Evolutionary conservation across 2,888 invertebrate genomes (phyloP).

Genomic region (Lepidochrysops patricia): DNA sequence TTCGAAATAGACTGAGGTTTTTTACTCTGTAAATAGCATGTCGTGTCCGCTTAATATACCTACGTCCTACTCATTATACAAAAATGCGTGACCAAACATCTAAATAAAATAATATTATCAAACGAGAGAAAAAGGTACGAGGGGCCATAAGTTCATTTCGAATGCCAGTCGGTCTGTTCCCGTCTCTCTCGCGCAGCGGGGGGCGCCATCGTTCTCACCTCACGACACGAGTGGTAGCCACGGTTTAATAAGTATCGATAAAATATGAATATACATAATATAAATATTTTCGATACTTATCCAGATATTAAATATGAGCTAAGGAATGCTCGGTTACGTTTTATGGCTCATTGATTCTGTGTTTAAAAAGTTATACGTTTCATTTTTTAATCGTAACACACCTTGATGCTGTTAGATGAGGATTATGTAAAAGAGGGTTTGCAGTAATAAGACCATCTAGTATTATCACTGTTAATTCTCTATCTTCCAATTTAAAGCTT

Average conservation of each 20-base stretch:
- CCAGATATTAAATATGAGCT: conserved; percentile 23
- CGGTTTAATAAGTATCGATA: conserved; percentile 73
- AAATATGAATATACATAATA: conserved; percentile 73
- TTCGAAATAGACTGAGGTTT: background rate
- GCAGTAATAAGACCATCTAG: background rate
- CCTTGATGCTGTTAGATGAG: background rate
- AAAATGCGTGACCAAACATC: conserved; percentile 40
- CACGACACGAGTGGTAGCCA: conserved; percentile 72
- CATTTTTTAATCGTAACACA: background rate
- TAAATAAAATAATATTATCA: conserved; percentile 55
- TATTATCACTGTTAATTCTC: background rate
- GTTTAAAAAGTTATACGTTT: background rate
- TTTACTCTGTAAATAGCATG: conserved; percentile 3
- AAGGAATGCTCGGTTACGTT: conserved; percentile 9
- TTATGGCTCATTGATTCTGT: conserved; percentile 12
- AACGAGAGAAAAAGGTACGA: conserved; percentile 46
- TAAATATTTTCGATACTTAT: conserved; percentile 66
- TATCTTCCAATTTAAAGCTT: background rate
- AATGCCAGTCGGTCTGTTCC: conserved; percentile 67
- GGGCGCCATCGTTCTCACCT: conserved; percentile 73
- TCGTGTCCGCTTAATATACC: background rate
- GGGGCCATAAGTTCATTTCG: conserved; percentile 70
- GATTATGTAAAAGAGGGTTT: background rate
- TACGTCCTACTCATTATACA: background rate
- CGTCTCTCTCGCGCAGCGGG: conserved; percentile 67